Conservation (phyloP, 2,797 vertebrate genomes). For the Chromis chromis region DNA sequence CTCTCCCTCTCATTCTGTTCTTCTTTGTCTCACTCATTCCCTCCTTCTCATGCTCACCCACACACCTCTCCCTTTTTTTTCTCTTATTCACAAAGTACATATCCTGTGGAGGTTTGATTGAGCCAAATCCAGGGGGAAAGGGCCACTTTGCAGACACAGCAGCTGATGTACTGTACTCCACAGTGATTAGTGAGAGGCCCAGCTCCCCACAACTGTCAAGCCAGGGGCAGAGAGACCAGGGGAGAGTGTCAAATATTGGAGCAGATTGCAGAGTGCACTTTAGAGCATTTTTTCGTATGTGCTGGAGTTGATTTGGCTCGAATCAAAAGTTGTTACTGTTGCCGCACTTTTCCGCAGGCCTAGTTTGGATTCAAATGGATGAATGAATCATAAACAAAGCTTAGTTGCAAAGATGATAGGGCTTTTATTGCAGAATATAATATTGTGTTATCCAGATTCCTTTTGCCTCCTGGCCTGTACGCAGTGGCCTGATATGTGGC, state of each 20-base stretch:
- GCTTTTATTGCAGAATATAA: conserved; percentile 40
- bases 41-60: conserved; percentile 28
- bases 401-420: conserved; percentile 34
- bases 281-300: conserved; percentile 33
- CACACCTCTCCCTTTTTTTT: conserved; percentile 12
- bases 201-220: conserved; percentile 43
- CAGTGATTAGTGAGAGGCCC: conserved; percentile 70
- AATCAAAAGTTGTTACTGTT: conserved; percentile 39
- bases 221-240: conserved; percentile 41
- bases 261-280: conserved; percentile 60
- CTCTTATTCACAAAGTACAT: conserved; percentile 30
- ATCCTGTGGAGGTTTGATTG: conserved; percentile 58
- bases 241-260: conserved; percentile 44
- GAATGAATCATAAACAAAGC: conserved; percentile 51
- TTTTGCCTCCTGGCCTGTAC: conserved; percentile 31
- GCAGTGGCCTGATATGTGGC: conserved; percentile 12
- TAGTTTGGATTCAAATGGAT: conserved; percentile 22
- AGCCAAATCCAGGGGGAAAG: conserved; percentile 57
- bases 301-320: conserved; percentile 47
- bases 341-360: conserved; percentile 39
- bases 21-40: conserved; percentile 18
- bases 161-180: conserved; percentile 67
- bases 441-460: conserved; percentile 34
- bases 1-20: conserved; percentile 20
- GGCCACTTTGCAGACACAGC: conserved; percentile 70